A percentile compares a stretch with the other conserved stretches of the same genome.
Evolutionary conservation across 2,113 vertebrate genomes (phyloP).

Genomic region (Laticauda colubrina): DNA sequence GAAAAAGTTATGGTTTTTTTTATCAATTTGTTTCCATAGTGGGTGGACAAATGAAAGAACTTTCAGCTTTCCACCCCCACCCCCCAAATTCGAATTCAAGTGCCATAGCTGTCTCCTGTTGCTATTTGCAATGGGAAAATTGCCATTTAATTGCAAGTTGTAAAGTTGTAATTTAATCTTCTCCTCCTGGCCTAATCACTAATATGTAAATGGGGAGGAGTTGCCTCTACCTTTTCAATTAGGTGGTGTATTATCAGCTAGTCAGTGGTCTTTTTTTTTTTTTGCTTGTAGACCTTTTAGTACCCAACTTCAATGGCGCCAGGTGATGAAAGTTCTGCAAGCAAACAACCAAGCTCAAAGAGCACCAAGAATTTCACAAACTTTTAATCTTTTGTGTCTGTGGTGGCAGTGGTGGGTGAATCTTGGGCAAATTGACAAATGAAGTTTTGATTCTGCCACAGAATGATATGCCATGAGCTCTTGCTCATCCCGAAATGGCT

Average conservation of each 20-base stretch:
- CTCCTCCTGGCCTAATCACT: neutral
- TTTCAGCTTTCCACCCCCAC: neutral
- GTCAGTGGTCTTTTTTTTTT: neutral
- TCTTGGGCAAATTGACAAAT: neutral
- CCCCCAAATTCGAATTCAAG: neutral
- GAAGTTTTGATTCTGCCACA: neutral
- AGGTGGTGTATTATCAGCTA: neutral
- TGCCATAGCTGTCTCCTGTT: neutral
- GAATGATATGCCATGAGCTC: neutral
- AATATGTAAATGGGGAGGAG: neutral
- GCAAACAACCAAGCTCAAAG: neutral
- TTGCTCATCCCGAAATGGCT: neutral
- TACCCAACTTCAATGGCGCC: neutral
- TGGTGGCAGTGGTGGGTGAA: neutral
- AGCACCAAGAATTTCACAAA: neutral
- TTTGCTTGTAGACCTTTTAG: neutral
- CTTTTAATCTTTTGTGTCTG: neutral
- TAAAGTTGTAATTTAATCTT: neutral
- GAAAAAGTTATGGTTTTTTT: neutral
- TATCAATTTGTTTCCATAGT: neutral
- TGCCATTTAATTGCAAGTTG: neutral
- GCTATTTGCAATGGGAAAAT: neutral
- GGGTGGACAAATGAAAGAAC: neutral
- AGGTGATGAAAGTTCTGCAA: neutral
- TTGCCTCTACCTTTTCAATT: neutral